A percentile compares a stretch with the other conserved stretches of the same genome.
Conservation (phyloP, 2,113 vertebrate genomes). For the Misgurnus anguillicaudatus region DNA sequence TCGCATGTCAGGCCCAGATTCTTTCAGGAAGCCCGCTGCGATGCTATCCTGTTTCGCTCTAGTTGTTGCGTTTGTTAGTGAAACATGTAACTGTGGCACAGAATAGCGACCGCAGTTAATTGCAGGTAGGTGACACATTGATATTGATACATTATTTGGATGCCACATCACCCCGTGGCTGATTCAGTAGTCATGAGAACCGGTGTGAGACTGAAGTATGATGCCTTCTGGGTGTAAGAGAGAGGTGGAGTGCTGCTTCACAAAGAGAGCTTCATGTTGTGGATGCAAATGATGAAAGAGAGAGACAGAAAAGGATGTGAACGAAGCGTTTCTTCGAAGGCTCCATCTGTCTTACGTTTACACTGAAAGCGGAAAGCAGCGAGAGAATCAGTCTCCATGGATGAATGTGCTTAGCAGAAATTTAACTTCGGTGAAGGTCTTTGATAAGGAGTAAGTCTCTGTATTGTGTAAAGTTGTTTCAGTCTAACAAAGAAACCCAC, state of each 20-base stretch:
- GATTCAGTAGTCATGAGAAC: conserved; percentile 5
- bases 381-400: not conserved
- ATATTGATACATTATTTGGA: not conserved
- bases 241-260: not conserved
- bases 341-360: not conserved
- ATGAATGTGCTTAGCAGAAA: conserved; percentile 24
- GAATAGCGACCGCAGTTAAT: not conserved
- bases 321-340: conserved; percentile 10
- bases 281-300: not conserved
- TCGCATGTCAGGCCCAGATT: conserved; percentile 21
- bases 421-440: not conserved
- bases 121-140: conserved; percentile 15
- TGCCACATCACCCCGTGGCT: conserved; percentile 5
- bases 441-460: not conserved
- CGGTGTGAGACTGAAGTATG: conserved; percentile 13
- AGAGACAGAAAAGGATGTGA: not conserved
- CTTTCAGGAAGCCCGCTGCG: conserved; percentile 20
- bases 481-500: not conserved
- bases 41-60: conserved; percentile 12
- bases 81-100: not conserved
- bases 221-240: not conserved
- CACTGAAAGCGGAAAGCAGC: not conserved
- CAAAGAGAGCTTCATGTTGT: conserved; percentile 3
- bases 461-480: not conserved
- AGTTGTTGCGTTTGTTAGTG: conserved; percentile 13